Evolutionary conservation across 2,113 vertebrate genomes (phyloP), one percentile per base, ranked within the genome.

Genomic region (Agelaius phoeniceus): DNA sequence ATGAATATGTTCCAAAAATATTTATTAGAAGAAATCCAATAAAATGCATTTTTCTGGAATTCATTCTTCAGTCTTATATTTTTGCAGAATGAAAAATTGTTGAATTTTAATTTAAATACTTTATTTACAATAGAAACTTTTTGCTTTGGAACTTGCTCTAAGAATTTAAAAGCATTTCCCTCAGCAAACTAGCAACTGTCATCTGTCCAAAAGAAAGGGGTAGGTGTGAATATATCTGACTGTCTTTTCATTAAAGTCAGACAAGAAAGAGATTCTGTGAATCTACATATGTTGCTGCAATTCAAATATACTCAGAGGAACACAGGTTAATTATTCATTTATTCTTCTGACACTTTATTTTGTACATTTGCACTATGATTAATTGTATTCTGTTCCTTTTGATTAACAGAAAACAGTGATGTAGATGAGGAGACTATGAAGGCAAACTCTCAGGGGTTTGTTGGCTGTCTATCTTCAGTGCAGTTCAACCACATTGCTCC

Each of bases 401-500:
- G 87, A 66, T 96, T 95, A 96, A 20, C 93, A 98, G 98, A 98
- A 51, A 96, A 89, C 84, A 85, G 57, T 0, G 92, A 98, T 23
- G 6, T 97, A 43, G 99, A 99, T 94, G 98, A 97, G 28, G 99
- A 99, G 46, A 98, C 99, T 9, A 94, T 97, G 58, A 98, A 98
- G 74, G 96, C 99, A 39, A 98, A 97, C 16, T 97, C 98, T 4
- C 98, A 98, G 66, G 99, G 99, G 74, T 99, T 99, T 97, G 97
- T 95, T 10, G 99, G 99, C 80, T 99, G 99, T 84, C 98, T 99
- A 35, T 99, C 99, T 11, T 98, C 98, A 1, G 98, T 99, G 84
- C 98, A 98, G 96, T 98, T 99, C 88, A 99, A 99, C 97, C 98
- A 98, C 59, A 91, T 99, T 92, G 97, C 98, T 77, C 99, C 99